A percentile compares a stretch with the other conserved stretches of the same genome.
Evolutionary conservation across 1,140 invertebrate genomes (phyloP).

Genomic region (Episyrphus balteatus): DNA sequence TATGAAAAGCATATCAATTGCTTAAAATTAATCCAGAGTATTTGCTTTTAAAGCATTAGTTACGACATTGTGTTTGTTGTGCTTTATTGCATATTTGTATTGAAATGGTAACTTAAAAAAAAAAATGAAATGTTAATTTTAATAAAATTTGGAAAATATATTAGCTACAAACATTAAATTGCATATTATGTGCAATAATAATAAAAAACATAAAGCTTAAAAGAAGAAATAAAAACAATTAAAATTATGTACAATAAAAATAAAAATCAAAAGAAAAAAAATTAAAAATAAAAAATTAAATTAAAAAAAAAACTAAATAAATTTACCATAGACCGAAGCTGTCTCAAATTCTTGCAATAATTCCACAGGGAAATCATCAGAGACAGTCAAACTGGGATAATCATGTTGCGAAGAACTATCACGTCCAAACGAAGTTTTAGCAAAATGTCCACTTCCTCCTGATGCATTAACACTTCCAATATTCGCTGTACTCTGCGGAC

Average conservation of each 20-base stretch:
- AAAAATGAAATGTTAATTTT: too few relatives aligned
- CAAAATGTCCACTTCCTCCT: conserved; percentile 1
- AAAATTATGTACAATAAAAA: conserved; percentile 3
- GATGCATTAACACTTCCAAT: conserved; percentile 6
- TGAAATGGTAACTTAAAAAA: too few relatives aligned
- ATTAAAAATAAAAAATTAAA: neutral
- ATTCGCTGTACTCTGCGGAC: conserved; percentile 22
- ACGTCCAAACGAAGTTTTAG: conserved; percentile 9
- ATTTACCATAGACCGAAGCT: conserved; percentile 30
- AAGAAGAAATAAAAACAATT: conserved; percentile 1
- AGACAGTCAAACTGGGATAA: conserved; percentile 32
- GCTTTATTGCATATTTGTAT: too few relatives aligned
- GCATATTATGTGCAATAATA: too few relatives aligned
- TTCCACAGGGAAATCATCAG: conserved; percentile 34
- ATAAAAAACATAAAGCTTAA: neutral
- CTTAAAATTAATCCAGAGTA: too few relatives aligned
- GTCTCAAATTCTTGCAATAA: conserved; percentile 29
- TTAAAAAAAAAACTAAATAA: conserved; percentile 3
- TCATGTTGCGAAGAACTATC: conserved; percentile 29
- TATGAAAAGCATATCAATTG: too few relatives aligned
- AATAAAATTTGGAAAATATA: too few relatives aligned
- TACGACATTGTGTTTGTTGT: too few relatives aligned
- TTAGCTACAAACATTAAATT: too few relatives aligned
- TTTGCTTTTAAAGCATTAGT: too few relatives aligned
- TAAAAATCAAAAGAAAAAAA: neutral